phyloP scores from a whole-genome alignment of 2,888 invertebrate genomes.

The Tortricodes alternella region DNA sequence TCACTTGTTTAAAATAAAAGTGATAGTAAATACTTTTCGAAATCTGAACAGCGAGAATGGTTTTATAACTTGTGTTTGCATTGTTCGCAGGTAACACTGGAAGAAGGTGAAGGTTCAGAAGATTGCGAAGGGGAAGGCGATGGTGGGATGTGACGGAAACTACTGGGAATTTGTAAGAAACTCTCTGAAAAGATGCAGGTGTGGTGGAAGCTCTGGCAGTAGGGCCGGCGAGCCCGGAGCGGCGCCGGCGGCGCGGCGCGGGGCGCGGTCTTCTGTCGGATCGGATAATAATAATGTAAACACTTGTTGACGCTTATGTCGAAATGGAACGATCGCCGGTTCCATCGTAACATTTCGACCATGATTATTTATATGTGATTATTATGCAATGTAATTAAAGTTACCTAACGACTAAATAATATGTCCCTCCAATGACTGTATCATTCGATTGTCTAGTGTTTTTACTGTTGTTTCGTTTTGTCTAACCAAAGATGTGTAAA shows the following conservation, averaged over 20 bases:
- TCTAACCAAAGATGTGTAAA: constrained; percentile 78
- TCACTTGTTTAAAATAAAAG: background rate
- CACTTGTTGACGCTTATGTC: constrained; percentile 80
- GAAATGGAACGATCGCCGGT: constrained; percentile 69
- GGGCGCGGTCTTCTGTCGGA: constrained; percentile 32
- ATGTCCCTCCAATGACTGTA: constrained; percentile 82
- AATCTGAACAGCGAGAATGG: background rate
- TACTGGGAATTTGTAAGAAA: constrained; percentile 94
- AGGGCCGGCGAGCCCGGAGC: constrained; percentile 38
- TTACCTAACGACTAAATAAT: constrained; percentile 76
- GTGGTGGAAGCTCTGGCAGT: constrained; percentile 93
- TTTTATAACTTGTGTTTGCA: background rate
- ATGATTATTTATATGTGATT: constrained; percentile 77
- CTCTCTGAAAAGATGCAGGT: constrained; percentile 94
- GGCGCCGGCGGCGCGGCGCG: constrained; percentile 39
- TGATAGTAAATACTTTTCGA: background rate
- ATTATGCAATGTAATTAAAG: constrained; percentile 79
- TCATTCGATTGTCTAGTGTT: constrained; percentile 76
- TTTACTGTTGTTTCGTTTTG: constrained; percentile 75
- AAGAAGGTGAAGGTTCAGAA: constrained; percentile 90
- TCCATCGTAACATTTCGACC: constrained; percentile 73
- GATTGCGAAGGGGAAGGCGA: constrained; percentile 81
- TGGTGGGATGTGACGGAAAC: constrained; percentile 96
- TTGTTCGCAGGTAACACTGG: constrained; percentile 88
- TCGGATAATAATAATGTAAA: constrained; percentile 63